These are phyloP conservation scores for Platycercus adscitus DNA, from an alignment of 2,113 vertebrate genomes.

Conservation along the genomic window DNA sequence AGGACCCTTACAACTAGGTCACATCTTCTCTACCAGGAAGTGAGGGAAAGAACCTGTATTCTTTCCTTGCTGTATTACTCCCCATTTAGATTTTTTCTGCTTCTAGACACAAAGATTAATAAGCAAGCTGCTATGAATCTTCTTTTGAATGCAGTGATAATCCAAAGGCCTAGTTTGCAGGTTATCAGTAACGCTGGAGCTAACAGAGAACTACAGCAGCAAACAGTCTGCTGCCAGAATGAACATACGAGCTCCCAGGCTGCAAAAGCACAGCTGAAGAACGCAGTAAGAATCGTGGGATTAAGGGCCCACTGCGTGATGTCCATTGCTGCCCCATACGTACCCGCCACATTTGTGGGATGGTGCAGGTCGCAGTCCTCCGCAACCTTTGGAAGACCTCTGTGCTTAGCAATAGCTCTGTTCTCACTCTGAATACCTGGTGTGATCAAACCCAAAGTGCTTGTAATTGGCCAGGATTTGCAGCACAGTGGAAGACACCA, in stretches of 20 bases:
- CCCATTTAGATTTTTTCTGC: background rate
- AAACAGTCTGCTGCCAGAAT: background rate
- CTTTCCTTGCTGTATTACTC: background rate
- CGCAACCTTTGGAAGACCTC: background rate
- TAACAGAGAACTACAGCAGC: background rate
- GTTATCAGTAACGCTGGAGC: background rate
- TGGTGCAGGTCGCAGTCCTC: background rate
- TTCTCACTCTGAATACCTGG: background rate
- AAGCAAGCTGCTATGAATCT: background rate
- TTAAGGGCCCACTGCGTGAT: background rate
- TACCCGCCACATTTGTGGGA: background rate
- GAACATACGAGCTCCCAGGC: background rate
- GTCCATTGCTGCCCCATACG: background rate
- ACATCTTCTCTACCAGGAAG: rapidly evolving
- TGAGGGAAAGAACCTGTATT: background rate
- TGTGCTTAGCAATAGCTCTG: background rate
- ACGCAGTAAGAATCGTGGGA: rapidly evolving
- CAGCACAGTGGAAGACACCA: rapidly evolving
- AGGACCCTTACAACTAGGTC: background rate
- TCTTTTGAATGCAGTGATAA: background rate
- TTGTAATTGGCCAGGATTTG: background rate
- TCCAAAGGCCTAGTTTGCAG: background rate
- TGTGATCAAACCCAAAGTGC: background rate
- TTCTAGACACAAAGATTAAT: background rate
- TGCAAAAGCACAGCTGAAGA: background rate